Evolutionary conservation across 2,797 vertebrate genomes (phyloP).

Genomic region (Nothura maculosa): DNA sequence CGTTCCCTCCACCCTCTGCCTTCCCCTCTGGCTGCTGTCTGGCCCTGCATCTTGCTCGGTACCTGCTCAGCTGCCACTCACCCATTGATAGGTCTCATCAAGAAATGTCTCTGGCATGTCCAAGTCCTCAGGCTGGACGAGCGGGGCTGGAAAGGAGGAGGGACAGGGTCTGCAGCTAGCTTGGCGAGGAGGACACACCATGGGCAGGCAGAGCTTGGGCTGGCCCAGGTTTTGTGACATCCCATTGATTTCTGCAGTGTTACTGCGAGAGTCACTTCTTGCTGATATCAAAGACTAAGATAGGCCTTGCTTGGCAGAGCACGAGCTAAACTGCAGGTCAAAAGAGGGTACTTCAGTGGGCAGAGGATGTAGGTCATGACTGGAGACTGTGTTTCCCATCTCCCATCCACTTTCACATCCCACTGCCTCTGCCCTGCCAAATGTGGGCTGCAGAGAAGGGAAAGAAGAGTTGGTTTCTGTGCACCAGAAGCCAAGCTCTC

Average conservation of each 20-base stretch:
- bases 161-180: neutral
- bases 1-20: slow-evolving; percentile 64
- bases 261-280: neutral
- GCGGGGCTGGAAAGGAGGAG: neutral
- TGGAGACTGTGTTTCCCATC: neutral
- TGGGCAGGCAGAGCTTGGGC: neutral
- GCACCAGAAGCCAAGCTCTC: neutral
- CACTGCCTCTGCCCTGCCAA: neutral
- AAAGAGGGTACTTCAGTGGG: neutral
- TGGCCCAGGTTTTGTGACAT: neutral
- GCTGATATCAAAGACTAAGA: neutral
- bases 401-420: neutral
- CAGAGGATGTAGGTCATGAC: neutral
- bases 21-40: slow-evolving; percentile 73
- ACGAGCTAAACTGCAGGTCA: neutral
- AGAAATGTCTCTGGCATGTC: slow-evolving; percentile 50
- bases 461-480: neutral
- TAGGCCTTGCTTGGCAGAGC: neutral
- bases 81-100: slow-evolving; percentile 59
- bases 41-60: slow-evolving; percentile 58
- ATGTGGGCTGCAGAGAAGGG: neutral
- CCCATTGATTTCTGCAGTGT: neutral
- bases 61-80: slow-evolving; percentile 73
- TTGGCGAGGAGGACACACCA: neutral
- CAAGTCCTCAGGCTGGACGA: neutral